Base-by-base conservation (phyloP, 2,113 vertebrate species). In the Mustela nigripes region DNA sequence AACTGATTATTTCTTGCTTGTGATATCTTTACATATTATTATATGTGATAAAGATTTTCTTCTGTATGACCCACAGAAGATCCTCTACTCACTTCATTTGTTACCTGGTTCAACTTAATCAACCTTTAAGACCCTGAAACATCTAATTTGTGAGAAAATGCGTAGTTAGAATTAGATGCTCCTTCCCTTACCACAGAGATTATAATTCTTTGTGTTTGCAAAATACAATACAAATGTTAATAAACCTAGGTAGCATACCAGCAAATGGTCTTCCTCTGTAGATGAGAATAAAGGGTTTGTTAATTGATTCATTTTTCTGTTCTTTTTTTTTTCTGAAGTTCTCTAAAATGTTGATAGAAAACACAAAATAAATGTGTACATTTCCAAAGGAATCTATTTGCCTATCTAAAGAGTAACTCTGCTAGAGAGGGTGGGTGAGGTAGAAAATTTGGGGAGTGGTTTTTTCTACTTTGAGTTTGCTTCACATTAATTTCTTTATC, bases 191-290 rank as follows among this genome's bases (percentile, higher is more conserved):
- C 53, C 18, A 86, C 33, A 78, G 39, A 82, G 60, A 85, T 94
- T 86, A 69, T 93, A 95, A 93, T 97, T 94, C 93, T 93, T 93
- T 96, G 81, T 96, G 78, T 98, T 98, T 98, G 76, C 24, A 91
- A 96, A 96, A 97, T 96, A 97, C 36, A 95, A 58, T 91, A 50
- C 89, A 89, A 98, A 98, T 97, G 91, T 82, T 97, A 98, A 97
- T 97, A 85, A 97, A 92, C 39, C 84, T 71, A 95, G 97, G 94
- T 89, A 93, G 94, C 58, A 83, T 82, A 79, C 7, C 69, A 95
- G 56, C 60, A 95, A 96, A 93, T 93, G 24, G 65, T 80, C 58
- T 94, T 89, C 53, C 63, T 92, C 69, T 93, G 63, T 94, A 91
- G 85, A 65, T 89, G 53, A 82, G 24, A 91, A 96, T 82, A 96